Evolutionary conservation across 1,140 invertebrate genomes (phyloP).

Genomic region (Ylistrum balloti): DNA sequence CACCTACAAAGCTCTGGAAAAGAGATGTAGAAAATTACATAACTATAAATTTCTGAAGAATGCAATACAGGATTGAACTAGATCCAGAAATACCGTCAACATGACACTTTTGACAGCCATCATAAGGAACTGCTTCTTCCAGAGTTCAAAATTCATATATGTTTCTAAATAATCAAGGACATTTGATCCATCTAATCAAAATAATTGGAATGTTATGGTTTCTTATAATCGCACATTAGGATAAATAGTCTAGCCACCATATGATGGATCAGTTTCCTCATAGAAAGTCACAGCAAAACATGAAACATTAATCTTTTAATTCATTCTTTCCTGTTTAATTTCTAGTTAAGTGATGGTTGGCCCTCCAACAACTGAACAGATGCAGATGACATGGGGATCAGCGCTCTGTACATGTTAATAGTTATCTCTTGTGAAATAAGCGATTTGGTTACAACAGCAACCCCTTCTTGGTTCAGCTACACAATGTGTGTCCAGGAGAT

Average conservation of each 20-base stretch:
- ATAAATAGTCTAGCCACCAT: neutral
- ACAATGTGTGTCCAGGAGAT: neutral
- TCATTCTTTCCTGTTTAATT: constrained; percentile 40
- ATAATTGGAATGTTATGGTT: constrained; percentile 13
- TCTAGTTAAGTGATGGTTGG: neutral
- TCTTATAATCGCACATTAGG: neutral
- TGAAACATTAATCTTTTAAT: constrained; percentile 21
- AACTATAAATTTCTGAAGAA: neutral
- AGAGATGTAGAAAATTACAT: neutral
- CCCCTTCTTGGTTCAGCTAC: neutral
- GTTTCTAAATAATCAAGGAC: neutral
- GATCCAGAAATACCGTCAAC: neutral
- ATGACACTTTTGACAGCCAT: neutral
- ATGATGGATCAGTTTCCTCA: neutral
- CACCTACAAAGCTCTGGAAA: neutral
- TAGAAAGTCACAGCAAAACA: neutral
- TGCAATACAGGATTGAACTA: neutral
- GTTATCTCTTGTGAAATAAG: neutral
- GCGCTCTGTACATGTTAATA: neutral
- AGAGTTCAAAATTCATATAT: neutral
- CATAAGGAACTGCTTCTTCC: neutral
- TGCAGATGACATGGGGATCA: neutral
- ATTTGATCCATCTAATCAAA: constrained; percentile 35
- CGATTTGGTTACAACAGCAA: neutral
- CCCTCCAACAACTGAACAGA: neutral